Evolutionary conservation across 2,797 vertebrate genomes (phyloP), one percentile per base, ranked within the genome.

Genomic region (Menidia menidia): DNA sequence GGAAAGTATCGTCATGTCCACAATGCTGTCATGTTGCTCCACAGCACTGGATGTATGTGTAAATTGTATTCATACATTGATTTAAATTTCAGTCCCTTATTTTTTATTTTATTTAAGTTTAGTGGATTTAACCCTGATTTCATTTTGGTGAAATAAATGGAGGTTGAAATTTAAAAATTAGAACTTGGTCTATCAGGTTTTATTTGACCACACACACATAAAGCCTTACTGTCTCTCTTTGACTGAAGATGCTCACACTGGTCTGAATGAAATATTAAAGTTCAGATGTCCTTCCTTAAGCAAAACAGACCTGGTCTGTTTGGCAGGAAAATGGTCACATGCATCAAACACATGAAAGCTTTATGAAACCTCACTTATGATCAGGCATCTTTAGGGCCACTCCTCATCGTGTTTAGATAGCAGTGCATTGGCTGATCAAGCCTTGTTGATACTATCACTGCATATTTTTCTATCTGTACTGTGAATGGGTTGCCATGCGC

Each of bases 81-180:
- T 90, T 91, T 89, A 59, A 75, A 90, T 87, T 90, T 85, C 79
- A 89, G 89, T 91, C 89, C 83, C 86, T 90, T 93, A 93, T 92
- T 93, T 93, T n/a, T 25, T 25, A 1, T 92, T 93, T 90, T 93
- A 93, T 93, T 91, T 92, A 67, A 86, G 87, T 91, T 93, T 75
- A 89, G 88, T 92, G 90, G 81, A 87, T 86, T 89, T 77, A 86
- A 87, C 69, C 78, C 78, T 89, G 86, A 87, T 88, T 81, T 84
- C 64, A 85, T 78, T 81, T 83, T 90, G 73, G 91, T 90, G 64
- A 89, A 93, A 94, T 93, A 92, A 94, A 94, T 77, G 78, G 88
- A 91, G 89, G 73, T 91, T 91, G 89, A 90, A 92, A 86, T 92
- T 84, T 87, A 77, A 89, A 89, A 85, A 86, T 30, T 64, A 80